These are phyloP conservation scores for Chaetorhynchus papuensis DNA, from an alignment of 2,113 vertebrate genomes.

Conservation along the genomic window DNA sequence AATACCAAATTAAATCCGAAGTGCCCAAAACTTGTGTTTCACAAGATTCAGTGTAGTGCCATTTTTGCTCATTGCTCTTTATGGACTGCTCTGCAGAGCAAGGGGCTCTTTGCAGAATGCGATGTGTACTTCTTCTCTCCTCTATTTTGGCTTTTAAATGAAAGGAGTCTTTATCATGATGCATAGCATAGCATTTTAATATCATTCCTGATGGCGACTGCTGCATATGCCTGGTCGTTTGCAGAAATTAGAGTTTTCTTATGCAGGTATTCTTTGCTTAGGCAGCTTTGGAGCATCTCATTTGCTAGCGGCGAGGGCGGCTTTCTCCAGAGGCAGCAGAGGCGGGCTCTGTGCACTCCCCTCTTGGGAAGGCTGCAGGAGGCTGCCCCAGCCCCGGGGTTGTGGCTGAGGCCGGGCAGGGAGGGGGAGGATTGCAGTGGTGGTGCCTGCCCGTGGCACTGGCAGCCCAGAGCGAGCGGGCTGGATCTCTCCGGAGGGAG, in stretches of 20 bases:
- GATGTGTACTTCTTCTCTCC: background rate
- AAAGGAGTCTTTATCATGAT: background rate
- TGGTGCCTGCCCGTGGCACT: accelerated
- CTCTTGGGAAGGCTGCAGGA: background rate
- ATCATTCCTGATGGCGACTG: background rate
- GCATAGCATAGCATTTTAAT: background rate
- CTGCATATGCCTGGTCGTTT: background rate
- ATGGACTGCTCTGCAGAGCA: accelerated
- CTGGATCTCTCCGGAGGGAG: accelerated
- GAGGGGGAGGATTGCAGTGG: accelerated
- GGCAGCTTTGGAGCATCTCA: background rate
- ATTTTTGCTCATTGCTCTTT: background rate
- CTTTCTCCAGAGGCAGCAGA: background rate
- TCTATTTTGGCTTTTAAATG: accelerated
- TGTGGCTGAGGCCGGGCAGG: background rate
- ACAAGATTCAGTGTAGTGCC: background rate
- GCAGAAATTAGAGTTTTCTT: background rate
- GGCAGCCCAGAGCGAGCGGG: accelerated
- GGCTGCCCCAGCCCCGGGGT: background rate
- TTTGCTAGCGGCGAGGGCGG: accelerated
- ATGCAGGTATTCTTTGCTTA: background rate
- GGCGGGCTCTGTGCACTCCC: accelerated
- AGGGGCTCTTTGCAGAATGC: background rate
- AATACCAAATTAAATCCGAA: background rate
- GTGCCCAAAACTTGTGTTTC: background rate